These are phyloP conservation scores for Automeris io DNA, from an alignment of 2,888 invertebrate species.

Conservation along the genomic window DNA sequence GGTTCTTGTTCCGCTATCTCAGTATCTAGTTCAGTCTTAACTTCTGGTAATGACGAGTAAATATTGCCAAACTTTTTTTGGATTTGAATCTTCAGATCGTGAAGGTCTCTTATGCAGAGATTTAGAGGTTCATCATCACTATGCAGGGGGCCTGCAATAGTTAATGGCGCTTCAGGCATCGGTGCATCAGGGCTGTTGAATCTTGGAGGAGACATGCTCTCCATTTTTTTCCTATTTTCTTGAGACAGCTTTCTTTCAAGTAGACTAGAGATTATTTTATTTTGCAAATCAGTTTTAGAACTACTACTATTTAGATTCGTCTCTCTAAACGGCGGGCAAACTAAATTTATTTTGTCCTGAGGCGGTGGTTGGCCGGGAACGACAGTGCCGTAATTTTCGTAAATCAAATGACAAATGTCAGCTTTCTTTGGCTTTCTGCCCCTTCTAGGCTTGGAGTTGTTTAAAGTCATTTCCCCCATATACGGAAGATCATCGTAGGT, in stretches of 20 bases:
- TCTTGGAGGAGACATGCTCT: constrained; percentile 45
- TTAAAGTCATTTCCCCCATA: constrained; percentile 94
- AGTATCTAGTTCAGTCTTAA: constrained; percentile 77
- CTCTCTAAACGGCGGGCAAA: constrained; percentile 40
- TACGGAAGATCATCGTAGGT: constrained; percentile 91
- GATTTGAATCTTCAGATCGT: constrained; percentile 81
- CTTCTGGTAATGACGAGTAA: constrained; percentile 73
- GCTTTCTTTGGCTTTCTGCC: constrained; percentile 95
- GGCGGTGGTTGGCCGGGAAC: constrained; percentile 84
- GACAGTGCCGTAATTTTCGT: constrained; percentile 93
- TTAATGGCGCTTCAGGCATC: constrained; percentile 50
- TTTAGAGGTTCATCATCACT: constrained; percentile 86
- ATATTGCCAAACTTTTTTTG: constrained; percentile 80
- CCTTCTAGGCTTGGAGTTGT: constrained; percentile 90
- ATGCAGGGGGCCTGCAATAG: constrained; percentile 48
- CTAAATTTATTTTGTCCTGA: constrained; percentile 54
- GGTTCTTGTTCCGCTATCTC: constrained; percentile 71
- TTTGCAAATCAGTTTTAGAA: constrained; percentile 81
- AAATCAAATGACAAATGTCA: constrained; percentile 93
- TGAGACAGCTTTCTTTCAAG: constrained; percentile 83
- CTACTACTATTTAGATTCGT: constrained; percentile 32
- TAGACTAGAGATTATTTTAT: constrained; percentile 82
- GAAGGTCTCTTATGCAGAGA: constrained; percentile 87
- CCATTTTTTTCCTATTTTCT: constrained; percentile 74
- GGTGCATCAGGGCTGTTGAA: constrained; percentile 54